A percentile compares a stretch with the other conserved stretches of the same genome.
Conservation (phyloP, 2,113 vertebrate genomes). For the Brachyhypopomus gauderio region DNA sequence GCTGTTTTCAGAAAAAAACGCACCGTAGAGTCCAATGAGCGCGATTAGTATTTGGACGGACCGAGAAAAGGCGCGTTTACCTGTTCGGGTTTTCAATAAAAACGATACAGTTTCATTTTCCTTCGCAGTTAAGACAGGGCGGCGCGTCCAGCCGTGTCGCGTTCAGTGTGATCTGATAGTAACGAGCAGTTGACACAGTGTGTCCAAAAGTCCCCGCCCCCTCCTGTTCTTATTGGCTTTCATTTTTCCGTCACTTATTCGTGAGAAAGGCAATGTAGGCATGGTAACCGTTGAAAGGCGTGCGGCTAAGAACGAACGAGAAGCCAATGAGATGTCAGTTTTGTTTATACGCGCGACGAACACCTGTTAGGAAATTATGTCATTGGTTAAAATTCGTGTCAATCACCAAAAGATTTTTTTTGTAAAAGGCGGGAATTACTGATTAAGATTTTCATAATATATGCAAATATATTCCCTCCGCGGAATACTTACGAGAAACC, state of each 20-base stretch:
- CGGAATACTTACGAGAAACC: neutral
- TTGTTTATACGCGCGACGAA: slow-evolving; percentile 27
- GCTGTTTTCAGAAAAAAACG: neutral
- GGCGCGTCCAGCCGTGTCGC: neutral
- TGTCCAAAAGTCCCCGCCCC: slow-evolving; percentile 57
- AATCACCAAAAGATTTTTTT: neutral
- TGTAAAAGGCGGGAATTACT: slow-evolving; percentile 38
- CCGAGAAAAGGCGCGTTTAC: slow-evolving; percentile 53
- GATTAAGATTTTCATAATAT: neutral
- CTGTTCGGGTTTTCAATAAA: slow-evolving; percentile 57
- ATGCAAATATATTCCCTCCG: neutral
- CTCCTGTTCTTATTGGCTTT: slow-evolving; percentile 60
- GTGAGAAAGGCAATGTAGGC: slow-evolving; percentile 60
- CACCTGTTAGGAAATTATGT: slow-evolving; percentile 18
- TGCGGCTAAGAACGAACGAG: slow-evolving; percentile 20
- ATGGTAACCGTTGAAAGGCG: slow-evolving; percentile 71
- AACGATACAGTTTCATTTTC: slow-evolving; percentile 60
- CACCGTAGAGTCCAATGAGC: neutral
- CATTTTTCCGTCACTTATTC: slow-evolving; percentile 34
- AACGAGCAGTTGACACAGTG: slow-evolving; percentile 64
- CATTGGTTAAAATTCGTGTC: slow-evolving; percentile 18
- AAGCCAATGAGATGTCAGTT: slow-evolving; percentile 50
- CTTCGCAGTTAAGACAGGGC: neutral
- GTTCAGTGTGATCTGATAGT: slow-evolving; percentile 54
- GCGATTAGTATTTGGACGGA: too few relatives aligned